Base-by-base conservation (phyloP, 2,113 vertebrate genomes). In the Vimba vimba region DNA sequence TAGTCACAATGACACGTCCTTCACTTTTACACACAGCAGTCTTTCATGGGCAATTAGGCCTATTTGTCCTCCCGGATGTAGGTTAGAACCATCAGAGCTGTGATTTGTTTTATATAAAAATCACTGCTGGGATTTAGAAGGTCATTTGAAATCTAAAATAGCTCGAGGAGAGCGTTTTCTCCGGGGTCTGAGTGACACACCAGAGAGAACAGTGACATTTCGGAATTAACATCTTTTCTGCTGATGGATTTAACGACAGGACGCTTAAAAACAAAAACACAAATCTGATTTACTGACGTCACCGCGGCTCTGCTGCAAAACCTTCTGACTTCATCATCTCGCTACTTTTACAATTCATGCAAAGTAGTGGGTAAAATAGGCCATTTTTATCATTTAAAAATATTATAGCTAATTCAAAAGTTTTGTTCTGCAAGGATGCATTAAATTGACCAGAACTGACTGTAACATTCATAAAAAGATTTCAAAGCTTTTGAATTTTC, bases 1-100 rank as follows among this genome's bases (percentile, higher is more conserved):
- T 45, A 47, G 88, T 74, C 90, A 85, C 85, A 88, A 90, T 71
- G 86, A 81, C 89, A 88, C 89, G 84, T 55, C 88, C 89, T 93
- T 91, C 88, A 85, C 62, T 82, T 59, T 73, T n/a, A 85, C 36
- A 82, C 66, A 84, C 68, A 86, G 85, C 43, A 27, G 57, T 27
- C 73, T 47, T 84, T 86, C 69, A 68, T 57, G 71, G 87, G 64
- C 79, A 83, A 88, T 73, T 75, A 79, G 71, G 77, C 83, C 78
- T 82, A 36, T 86, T 86, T 87, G 52, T 88, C 59, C 64, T 79
- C 30, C 12, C 57, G 64, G 6, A 68, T 86, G 75, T 69, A 64
- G 82, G 68, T 86, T 82, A 86, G 73, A 84, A 78, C 25, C 75
- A 85, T 84, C 45, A 76, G 85, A 62, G 43, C 36, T 90, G 90